These are phyloP conservation scores for Corydoras sp. DNA, from an alignment of 2,113 vertebrate species.

Conservation along the genomic window DNA sequence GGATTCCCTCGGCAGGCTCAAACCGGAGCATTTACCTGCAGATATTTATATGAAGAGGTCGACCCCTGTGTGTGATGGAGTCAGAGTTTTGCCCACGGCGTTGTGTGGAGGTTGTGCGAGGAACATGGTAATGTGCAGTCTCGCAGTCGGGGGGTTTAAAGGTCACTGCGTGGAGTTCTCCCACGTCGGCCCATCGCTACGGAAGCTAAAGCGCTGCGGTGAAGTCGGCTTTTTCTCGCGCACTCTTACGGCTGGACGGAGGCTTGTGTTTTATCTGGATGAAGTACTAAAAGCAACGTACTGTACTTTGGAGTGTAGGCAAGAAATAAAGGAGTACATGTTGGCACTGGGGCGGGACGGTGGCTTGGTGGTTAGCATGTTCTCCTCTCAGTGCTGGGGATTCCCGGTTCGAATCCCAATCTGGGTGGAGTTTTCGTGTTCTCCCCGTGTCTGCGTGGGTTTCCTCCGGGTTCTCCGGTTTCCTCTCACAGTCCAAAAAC, in stretches of 20 bases:
- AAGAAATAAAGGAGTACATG: no score
- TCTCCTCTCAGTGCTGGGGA: no score
- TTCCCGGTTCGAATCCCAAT: no score
- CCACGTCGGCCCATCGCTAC: neutral
- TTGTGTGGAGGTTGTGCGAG: slow-evolving; percentile 30
- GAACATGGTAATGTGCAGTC: slow-evolving; percentile 4
- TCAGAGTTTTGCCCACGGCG: slow-evolving; percentile 5
- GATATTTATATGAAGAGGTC: slow-evolving; percentile 28
- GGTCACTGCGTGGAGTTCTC: slow-evolving; percentile 8
- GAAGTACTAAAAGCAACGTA: no score
- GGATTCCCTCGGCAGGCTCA: slow-evolving; percentile 51
- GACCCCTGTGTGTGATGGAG: slow-evolving; percentile 8
- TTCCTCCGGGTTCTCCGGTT: no score
- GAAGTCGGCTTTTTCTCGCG: neutral
- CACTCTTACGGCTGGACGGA: neutral
- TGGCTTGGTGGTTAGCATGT: no score
- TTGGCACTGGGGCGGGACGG: no score
- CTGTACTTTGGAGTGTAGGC: no score
- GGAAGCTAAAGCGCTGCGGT: neutral
- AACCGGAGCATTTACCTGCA: slow-evolving; percentile 51
- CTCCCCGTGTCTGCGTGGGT: no score
- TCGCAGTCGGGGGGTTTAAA: slow-evolving; percentile 10
- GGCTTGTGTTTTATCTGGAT: neutral
- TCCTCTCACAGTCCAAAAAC: no score
- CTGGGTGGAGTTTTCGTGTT: no score